Evolutionary conservation across 1,140 invertebrate genomes (phyloP), one percentile per base, ranked within the genome.

Genomic region (Globodera ellingtonae): DNA sequence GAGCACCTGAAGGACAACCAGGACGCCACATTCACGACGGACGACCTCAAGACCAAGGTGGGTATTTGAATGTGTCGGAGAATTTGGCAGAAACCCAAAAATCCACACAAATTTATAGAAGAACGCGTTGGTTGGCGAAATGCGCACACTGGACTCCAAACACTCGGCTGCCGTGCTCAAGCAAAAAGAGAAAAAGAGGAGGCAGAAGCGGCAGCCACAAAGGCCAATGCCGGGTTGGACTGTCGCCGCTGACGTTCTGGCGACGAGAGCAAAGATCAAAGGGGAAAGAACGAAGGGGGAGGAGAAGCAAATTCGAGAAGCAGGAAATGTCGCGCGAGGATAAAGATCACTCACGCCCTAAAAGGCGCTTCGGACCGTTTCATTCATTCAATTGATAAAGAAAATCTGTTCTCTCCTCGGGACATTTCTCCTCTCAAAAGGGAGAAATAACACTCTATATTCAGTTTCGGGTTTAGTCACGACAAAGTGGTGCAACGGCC

Each of bases 1-100:
- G 86, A 86, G 21, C 88, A 89, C 67, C 80, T 89, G 47, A 81
- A 87, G 21, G 75, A 85, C 46, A 84, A 89, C 79, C 89, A 91
- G 59, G 90, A 90, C 83, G 90, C 90, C 18, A 86, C 85, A 24
- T 83, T 91, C 71, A 82, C 87, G 18, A 81, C 90, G 4, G 88
- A 88, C 72, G 90, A 91, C 69, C 84, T 91, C 52, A 89, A 82
- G 9, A 78, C 85, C 15, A 83, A 83, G 79, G 82, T 83, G 56
- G 56, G 44, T 35, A 0, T 3, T 4, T 67, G 81, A 10, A 59
- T 78, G 46, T 24, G n/a, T 35, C 21, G 7, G 48, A 15, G 76
- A 24, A 78, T 44, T 72, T 8, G 72, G 56, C 35, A 35, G 24
- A 18, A 50, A 48, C 44, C 5, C 15, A 6, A 48, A 59, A 50